Percentiles rank a stretch among this genome's conserved stretches.
Evolutionary conservation across 2,888 invertebrate species (phyloP).

Genomic region (Hemicrepidius hirtus): DNA sequence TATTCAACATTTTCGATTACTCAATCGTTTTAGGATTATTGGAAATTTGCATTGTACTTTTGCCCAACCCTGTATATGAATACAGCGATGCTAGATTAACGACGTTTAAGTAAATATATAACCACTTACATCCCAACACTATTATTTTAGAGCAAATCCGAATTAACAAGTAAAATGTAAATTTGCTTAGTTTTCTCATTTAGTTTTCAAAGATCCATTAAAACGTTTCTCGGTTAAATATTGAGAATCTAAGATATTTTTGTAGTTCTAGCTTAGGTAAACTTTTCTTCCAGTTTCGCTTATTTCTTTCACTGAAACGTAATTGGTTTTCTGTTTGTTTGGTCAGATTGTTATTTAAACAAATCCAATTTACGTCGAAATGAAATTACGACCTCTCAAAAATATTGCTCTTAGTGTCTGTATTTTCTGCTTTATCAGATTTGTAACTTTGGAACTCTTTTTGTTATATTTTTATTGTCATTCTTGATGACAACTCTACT

Average conservation of each 20-base stretch:
- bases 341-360: slow-evolving; percentile 28
- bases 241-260: neutral
- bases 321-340: slow-evolving; percentile 28
- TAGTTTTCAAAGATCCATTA: slow-evolving; percentile 4
- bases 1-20: too few relatives aligned
- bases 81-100: too few relatives aligned
- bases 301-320: slow-evolving; percentile 5
- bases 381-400: slow-evolving; percentile 2
- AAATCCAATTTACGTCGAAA: slow-evolving; percentile 26
- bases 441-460: neutral
- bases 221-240: neutral
- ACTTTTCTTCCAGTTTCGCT: neutral
- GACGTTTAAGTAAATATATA: too few relatives aligned
- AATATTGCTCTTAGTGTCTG: slow-evolving; percentile 4
- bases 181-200: neutral
- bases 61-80: too few relatives aligned
- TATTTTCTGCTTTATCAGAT: neutral
- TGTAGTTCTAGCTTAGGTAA: neutral
- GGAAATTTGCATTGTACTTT: too few relatives aligned
- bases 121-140: too few relatives aligned
- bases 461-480: neutral
- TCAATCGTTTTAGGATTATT: too few relatives aligned
- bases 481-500: neutral
- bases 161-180: slow-evolving; percentile 3
- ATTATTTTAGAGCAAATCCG: neutral